phyloP scores from a whole-genome alignment of 2,888 invertebrate genomes.

The Ormyrus pomaceus region DNA sequence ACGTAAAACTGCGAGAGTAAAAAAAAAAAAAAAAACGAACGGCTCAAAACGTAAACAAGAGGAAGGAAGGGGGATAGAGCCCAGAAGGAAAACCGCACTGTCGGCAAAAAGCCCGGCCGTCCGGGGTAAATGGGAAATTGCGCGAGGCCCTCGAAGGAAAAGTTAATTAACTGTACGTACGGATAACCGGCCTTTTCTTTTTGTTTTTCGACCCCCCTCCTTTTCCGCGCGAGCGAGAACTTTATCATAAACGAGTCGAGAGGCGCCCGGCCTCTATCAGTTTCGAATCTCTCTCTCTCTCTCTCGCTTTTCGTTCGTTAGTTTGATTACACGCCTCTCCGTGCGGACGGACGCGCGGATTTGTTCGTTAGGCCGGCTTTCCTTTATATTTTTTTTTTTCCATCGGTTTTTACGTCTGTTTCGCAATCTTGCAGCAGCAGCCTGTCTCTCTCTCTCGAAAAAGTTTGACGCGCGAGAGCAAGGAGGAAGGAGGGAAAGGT shows the following conservation, averaged over 20 bases:
- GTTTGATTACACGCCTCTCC: background rate
- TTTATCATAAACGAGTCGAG: no score
- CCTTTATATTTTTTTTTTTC: no score
- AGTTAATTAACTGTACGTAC: constrained; percentile 24
- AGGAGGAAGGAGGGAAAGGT: background rate
- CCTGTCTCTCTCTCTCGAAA: no score
- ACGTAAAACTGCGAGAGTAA: background rate
- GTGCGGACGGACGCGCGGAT: background rate
- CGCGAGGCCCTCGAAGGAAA: background rate
- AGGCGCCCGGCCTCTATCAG: no score
- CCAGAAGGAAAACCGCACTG: background rate
- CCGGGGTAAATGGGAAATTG: background rate
- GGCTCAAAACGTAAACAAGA: background rate
- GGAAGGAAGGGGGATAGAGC: background rate
- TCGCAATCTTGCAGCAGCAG: no score
- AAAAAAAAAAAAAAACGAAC: background rate
- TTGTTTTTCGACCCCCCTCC: background rate
- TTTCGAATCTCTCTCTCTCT: no score
- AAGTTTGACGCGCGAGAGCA: background rate
- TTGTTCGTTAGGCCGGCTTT: background rate
- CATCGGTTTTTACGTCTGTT: no score
- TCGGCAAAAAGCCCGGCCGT: no score
- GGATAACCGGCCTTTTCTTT: background rate
- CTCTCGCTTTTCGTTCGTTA: no score
- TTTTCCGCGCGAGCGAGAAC: background rate